Conservation (phyloP, 1,140 invertebrate genomes). For the Drosophila sp. region DNA sequence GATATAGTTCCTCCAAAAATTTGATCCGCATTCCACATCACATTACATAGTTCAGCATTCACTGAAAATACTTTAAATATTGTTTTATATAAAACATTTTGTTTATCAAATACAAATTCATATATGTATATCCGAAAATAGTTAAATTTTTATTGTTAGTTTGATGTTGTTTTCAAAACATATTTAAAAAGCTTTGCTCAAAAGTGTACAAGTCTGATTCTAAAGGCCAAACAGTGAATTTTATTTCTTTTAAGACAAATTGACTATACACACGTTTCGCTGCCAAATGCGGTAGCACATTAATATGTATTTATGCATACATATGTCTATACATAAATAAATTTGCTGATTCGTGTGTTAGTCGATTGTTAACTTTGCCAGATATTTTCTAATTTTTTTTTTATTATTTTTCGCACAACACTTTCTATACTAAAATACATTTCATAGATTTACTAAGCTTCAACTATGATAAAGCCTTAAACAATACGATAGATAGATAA, state of each 20-base stretch:
- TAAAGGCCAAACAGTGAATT: conserved; percentile 26
- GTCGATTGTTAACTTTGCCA: conserved; percentile 20
- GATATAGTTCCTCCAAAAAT: too few relatives aligned
- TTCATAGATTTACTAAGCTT: conserved; percentile 39
- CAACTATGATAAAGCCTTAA: conserved; percentile 34
- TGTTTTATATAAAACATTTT: conserved; percentile 23
- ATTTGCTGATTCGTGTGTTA: conserved; percentile 4
- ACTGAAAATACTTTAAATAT: conserved; percentile 20
- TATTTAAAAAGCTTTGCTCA: conserved; percentile 38
- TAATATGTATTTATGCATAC: not conserved
- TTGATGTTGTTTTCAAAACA: conserved; percentile 37
- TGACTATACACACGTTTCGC: conserved; percentile 16
- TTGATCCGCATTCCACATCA: too few relatives aligned
- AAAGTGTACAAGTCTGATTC: conserved; percentile 33
- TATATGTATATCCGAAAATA: conserved; percentile 23
- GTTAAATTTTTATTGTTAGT: conserved; percentile 28
- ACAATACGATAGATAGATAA: conserved; percentile 31
- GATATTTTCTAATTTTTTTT: conserved; percentile 2
- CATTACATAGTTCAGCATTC: not conserved
- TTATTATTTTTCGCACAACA: conserved; percentile 4
- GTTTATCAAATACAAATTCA: conserved; percentile 29
- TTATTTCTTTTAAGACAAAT: conserved; percentile 11
- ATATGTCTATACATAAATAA: conserved; percentile 33
- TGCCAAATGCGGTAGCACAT: not conserved
- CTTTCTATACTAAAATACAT: conserved; percentile 26